Evolutionary conservation across 2,113 vertebrate genomes (phyloP).

Genomic region (Naja naja): DNA sequence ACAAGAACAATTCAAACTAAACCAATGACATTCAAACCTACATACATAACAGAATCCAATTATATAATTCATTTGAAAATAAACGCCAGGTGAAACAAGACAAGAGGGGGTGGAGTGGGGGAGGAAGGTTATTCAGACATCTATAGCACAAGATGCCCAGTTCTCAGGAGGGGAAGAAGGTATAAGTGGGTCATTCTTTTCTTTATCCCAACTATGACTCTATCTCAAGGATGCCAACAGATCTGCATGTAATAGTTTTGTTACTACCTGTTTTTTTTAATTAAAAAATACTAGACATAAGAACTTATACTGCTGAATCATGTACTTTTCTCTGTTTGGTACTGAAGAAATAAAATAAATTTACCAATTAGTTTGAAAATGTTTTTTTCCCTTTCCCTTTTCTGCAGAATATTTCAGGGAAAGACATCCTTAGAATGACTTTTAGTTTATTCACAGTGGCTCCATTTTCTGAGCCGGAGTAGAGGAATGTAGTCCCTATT

Average conservation of each 20-base stretch:
- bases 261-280: not conserved
- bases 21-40: no score
- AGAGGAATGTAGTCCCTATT: not conserved
- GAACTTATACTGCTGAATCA: not conserved
- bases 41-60: conserved; percentile 33
- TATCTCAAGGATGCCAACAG: not conserved
- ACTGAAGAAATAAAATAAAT: not conserved
- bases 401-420: not conserved
- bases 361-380: not conserved
- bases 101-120: no score
- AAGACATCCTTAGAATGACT: not conserved
- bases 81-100: conserved; percentile 17
- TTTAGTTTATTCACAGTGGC: not conserved
- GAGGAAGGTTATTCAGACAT: not conserved
- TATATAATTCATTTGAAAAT: conserved; percentile 30
- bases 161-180: not conserved
- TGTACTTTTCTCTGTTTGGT: not conserved
- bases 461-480: not conserved
- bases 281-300: not conserved
- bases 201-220: not conserved
- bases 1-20: no score
- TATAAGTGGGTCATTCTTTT: not conserved
- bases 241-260: not conserved
- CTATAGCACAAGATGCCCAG: not conserved
- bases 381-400: not conserved